Evolutionary conservation across 2,113 vertebrate species (phyloP), one percentile per base, ranked within the genome.

Genomic region (Callochromis pleurospilus): DNA sequence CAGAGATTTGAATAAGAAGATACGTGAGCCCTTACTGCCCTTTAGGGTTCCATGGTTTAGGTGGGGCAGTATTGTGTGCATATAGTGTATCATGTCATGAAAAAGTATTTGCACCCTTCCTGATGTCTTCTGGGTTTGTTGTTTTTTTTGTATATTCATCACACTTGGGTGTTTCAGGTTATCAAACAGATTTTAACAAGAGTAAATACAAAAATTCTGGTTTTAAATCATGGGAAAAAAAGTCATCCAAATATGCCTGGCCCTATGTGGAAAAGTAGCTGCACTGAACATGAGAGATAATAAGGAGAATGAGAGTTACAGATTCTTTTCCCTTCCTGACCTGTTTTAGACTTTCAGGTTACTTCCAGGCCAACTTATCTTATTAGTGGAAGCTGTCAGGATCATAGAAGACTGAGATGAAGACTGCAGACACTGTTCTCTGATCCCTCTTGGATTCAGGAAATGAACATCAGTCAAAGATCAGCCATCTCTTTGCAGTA

Each of bases 51-150:
- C 38, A 26, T 9, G 38, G 38, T 70, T 8, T 70, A 70, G 5
- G n/a, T 70, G 65, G n/a, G 7, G 38, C 12, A 42, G 0, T 70
- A 15, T 42, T 70, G 38, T 24, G 65, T 70, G 3, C 0, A 42
- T 24, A 24, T 24, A 42, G 5, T 15, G 38, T 40, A 14, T 40
- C 33, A 8, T 40, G 62, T 21, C 7, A 21, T 21, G 62, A 40
- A 68, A 68, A 68, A 9, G 11, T 68, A 68, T 68, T 68, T 68
- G 62, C 2, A 0, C 36, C 19, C 36, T 68, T 68, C 62, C 62
- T 21, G 36, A 68, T 40, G 12, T 68, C 62, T 68, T 68, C 3
- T 5, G 31, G 31, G 6, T 0, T 5, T 8, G 0, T 5, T 1
- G 9, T 7, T 9, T 7, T 56, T 38, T 40, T 21, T 21, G 19